Evolutionary conservation across 2,888 invertebrate species (phyloP), one percentile per base, ranked within the genome.

Genomic region (Cremastinae sp.): DNA sequence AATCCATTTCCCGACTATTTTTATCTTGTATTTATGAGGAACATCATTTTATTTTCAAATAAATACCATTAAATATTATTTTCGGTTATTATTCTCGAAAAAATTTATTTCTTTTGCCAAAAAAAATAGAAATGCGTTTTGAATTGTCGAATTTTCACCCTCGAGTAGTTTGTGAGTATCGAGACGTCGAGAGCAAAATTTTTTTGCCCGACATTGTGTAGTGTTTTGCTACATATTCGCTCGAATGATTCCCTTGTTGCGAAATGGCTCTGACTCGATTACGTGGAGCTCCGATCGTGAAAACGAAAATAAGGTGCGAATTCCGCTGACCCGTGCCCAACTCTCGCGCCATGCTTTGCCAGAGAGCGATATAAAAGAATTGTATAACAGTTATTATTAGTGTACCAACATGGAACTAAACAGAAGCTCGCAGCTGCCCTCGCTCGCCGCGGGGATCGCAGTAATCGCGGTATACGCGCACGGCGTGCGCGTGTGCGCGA

Each of bases 351-450:
- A n/a, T n/a, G n/a, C n/a, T n/a, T n/a, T n/a, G n/a, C n/a, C n/a
- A n/a, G n/a, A n/a, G n/a, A n/a, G n/a, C n/a, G n/a, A n/a, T n/a
- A n/a, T n/a, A n/a, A 49, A 41, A 58, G 58, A 58, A 35, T 41
- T 22, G 39, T 43, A 45, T 35, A 45, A 43, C 59, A 45, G 43
- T 59, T 3, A 12, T 3, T 14, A 41, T 41, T 58, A 59, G 62
- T 35, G 61, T 55, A 47, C 28, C 62, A 58, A 59, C 45, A 64
- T 14, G 12, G 71, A 61, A 53, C 51, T 61, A 74, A 71, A 74
- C 43, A 61, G 75, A 76, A 66, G 78, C 78, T 76, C 78, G 76
- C 87, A 87, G 87, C 87, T 87, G 87, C n/a, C n/a, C n/a, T n/a
- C 81, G 80, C 76, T 80, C 86, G 82, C 87, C 83, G 80, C 85